These are phyloP conservation scores for Tolypeutes matacus DNA, from an alignment of 2,797 vertebrate species.

Conservation along the genomic window DNA sequence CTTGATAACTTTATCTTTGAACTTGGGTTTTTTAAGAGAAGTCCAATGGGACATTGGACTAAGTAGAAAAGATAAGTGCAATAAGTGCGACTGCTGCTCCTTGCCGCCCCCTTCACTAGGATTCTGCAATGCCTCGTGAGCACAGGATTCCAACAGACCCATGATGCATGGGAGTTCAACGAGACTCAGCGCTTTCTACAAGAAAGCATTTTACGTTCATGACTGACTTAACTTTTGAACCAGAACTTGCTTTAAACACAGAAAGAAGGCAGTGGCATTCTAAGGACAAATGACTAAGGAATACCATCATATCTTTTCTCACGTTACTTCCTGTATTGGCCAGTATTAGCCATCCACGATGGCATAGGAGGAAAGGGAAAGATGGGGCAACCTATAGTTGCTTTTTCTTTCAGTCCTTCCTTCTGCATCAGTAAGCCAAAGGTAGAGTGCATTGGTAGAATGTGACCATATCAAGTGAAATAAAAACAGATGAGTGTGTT, in stretches of 20 bases:
- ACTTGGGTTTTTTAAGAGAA: background rate
- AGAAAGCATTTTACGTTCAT: background rate
- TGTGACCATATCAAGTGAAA: background rate
- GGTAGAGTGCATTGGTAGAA: background rate
- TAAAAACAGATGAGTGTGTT: background rate
- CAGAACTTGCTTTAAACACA: background rate
- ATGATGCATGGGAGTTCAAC: background rate
- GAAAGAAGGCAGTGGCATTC: background rate
- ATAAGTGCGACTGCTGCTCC: background rate
- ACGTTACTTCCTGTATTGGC: background rate
- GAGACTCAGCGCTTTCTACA: background rate
- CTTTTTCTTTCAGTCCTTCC: background rate
- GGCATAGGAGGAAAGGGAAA: background rate
- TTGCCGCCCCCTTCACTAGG: background rate
- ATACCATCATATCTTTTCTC: background rate
- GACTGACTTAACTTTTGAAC: background rate
- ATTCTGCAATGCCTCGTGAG: background rate
- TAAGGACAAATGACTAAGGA: background rate
- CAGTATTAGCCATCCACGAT: background rate
- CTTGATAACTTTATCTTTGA: constrained; percentile 20
- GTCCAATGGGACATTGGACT: background rate
- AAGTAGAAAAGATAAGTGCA: background rate
- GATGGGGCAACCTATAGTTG: background rate
- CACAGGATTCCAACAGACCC: background rate
- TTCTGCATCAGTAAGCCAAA: background rate